Evolutionary conservation across 2,113 vertebrate genomes (phyloP), one percentile per base, ranked within the genome.

Genomic region (Rhadina sibilatrix): DNA sequence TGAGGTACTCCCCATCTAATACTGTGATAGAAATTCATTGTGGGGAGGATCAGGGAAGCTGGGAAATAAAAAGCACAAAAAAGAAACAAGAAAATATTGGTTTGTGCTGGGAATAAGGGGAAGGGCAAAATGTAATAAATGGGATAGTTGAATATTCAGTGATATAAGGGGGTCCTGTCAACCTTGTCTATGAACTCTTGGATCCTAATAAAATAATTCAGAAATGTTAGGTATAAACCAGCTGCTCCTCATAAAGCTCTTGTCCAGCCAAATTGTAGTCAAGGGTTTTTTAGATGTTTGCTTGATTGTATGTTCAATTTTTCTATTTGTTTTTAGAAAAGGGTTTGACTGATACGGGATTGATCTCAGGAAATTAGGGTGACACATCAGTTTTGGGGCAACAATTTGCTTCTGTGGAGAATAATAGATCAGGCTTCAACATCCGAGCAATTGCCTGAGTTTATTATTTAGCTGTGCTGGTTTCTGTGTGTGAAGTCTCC

Each of bases 131-230:
- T 52, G 17, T 81, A 85, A 60, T 86, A 90, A 94, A 87, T 56
- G 46, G 20, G 35, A 50, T n/a, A 52, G 61, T 79, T 91, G 95
- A 95, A 83, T 82, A 68, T 71, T 65, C 1, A 6, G 53, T 92
- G 90, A 77, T 93, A 94, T 94, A 82, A 71, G 46, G 47, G 42
- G 25, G 65, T 89, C 64, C 66, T 87, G 60, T 81, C 68, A 72
- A 33, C 37, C 38, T 81, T 33, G 7, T 70, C 52, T 69, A 44
- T 86, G 65, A 72, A 28, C 47, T 89, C 37, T 65, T 85, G 80
- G 52, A 71, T 95, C 35, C 53, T 77, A 84, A 65, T 69, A 60
- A 94, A 93, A 93, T 70, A 82, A 93, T 84, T 89, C 13, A 25
- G 64, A 93, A 61, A 49, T 83, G 37, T 49, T 83, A 56, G 12